These are phyloP conservation scores for Diprion similis DNA, from an alignment of 1,140 invertebrate species.

Conservation along the genomic window DNA sequence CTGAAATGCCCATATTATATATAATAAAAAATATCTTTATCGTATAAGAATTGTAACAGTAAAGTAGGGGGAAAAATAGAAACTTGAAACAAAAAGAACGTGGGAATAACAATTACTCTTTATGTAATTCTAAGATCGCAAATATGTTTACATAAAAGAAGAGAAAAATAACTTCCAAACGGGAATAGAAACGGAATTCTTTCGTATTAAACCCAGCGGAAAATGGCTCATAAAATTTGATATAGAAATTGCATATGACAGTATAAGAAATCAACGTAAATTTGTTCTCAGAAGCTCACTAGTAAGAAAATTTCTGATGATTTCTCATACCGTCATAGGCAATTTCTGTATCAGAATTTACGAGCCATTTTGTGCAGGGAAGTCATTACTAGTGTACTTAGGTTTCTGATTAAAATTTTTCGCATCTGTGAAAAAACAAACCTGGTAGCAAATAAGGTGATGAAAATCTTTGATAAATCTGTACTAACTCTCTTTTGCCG, in stretches of 20 bases:
- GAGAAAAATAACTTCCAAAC: background rate
- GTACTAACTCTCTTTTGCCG: no score
- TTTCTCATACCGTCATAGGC: background rate
- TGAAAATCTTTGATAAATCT: background rate
- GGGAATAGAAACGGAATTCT: background rate
- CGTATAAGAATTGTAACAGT: conserved; percentile 38
- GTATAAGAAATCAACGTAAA: background rate
- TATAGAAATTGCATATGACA: background rate
- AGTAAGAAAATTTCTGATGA: no score
- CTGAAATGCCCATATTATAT: conserved; percentile 46
- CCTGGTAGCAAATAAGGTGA: background rate
- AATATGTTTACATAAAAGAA: background rate
- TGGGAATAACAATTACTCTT: background rate
- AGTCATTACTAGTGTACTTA: background rate
- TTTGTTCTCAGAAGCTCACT: background rate
- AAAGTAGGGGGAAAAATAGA: background rate
- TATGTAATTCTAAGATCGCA: background rate
- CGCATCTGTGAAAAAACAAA: background rate
- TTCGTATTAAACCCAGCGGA: no score
- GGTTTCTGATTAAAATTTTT: background rate
- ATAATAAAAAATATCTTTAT: conserved; percentile 51
- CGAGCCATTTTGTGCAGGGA: no score
- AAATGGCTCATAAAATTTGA: background rate
- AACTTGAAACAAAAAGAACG: background rate
- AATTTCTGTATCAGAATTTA: no score